These are phyloP conservation scores for Chloroceryle inda DNA, from an alignment of 2,797 vertebrate species.

Conservation along the genomic window DNA sequence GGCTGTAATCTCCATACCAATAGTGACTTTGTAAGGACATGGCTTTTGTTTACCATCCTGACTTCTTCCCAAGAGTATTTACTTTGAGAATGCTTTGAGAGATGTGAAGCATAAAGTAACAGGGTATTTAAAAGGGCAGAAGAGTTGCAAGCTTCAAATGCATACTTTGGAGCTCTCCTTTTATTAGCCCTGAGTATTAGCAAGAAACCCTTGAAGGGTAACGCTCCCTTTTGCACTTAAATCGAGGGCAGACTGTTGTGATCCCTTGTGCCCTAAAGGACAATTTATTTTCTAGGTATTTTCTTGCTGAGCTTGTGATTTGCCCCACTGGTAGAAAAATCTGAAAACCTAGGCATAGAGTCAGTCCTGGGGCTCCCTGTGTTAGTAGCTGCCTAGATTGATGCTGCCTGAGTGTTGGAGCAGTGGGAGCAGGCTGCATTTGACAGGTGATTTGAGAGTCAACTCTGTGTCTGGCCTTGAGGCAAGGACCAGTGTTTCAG, in stretches of 20 bases:
- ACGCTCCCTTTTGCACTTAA: neutral
- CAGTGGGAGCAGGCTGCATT: neutral
- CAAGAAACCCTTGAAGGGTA: neutral
- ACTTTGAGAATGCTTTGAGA: neutral
- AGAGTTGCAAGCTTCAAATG: neutral
- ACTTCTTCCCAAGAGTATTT: conserved; percentile 12
- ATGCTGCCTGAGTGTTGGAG: neutral
- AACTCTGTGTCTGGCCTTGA: neutral
- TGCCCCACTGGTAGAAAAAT: neutral
- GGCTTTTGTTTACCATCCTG: neutral
- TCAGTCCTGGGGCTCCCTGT: accelerated
- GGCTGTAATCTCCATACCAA: neutral
- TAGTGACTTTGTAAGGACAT: neutral
- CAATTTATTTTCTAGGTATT: neutral
- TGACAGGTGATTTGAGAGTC: neutral
- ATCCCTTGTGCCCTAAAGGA: neutral
- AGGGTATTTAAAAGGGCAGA: neutral
- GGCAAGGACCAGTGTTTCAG: neutral
- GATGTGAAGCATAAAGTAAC: neutral
- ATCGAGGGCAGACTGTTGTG: neutral
- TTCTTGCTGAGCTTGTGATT: neutral
- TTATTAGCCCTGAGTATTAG: neutral
- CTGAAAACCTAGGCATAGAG: neutral
- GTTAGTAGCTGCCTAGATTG: neutral
- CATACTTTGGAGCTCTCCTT: neutral